phyloP scores from a whole-genome alignment of 2,888 invertebrate species.

The Schrankia costaestrigalis region DNA sequence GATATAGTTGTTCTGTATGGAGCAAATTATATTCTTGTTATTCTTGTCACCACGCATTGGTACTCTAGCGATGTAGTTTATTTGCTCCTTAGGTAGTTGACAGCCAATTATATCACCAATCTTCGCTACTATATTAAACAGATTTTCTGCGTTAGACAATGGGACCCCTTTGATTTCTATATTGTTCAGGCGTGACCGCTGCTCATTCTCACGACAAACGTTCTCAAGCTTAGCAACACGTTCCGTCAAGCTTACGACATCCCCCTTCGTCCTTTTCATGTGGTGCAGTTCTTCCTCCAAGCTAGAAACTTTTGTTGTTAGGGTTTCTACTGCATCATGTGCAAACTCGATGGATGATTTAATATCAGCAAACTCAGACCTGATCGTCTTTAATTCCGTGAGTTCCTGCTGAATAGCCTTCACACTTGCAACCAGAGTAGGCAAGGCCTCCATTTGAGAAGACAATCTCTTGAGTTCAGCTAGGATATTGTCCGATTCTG shows the following conservation, averaged over 20 bases:
- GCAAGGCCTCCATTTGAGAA: not conserved
- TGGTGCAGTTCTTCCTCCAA: not conserved
- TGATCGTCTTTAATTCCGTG: not conserved
- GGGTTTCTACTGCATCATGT: not conserved
- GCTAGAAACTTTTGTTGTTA: not conserved
- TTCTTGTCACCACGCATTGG: not conserved
- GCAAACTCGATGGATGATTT: not conserved
- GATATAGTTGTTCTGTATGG: not conserved
- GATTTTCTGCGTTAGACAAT: not conserved
- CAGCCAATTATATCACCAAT: not conserved
- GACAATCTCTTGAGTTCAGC: not conserved
- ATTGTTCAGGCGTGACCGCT: conserved; percentile 1
- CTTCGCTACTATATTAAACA: not conserved
- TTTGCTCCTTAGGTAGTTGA: not conserved
- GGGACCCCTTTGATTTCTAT: conserved; percentile 1
- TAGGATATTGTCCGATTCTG: not conserved
- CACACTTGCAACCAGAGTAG: not conserved
- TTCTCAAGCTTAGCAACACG: not conserved
- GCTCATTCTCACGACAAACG: not conserved
- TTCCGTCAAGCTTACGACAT: not conserved
- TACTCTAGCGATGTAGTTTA: not conserved
- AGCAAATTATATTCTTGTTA: not conserved
- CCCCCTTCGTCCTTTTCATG: not conserved
- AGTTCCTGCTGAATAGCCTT: not conserved
- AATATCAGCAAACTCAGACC: not conserved